Evolutionary conservation across 1,140 invertebrate species (phyloP), one percentile per base, ranked within the genome.

Genomic region (Brachionus rubens): DNA sequence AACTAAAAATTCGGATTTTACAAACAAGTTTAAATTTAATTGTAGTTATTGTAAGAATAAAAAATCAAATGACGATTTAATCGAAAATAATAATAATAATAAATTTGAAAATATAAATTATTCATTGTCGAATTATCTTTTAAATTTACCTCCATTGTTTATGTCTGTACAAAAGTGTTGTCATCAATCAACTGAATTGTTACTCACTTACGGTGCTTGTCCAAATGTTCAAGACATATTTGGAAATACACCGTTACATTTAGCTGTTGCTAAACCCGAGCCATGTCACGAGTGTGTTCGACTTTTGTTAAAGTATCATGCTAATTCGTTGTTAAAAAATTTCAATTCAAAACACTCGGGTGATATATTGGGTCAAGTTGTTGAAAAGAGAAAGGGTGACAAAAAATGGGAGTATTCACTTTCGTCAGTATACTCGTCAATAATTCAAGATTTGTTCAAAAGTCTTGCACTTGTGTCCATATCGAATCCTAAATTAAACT

Each of bases 381-480:
- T 40, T 14, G 2, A 19, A 16, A 33, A 50, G n/a, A 48, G 50
- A 72, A 70, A 70, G 7, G n/a, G 16, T 33, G 28, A 10, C 3
- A 24, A 12, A n/a, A 26, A 54, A 12, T 72, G 68, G 68, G 68
- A 72, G 12, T 26, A 33, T 48, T n/a, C 43, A 19, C 16, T 72
- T 5, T 1, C 6, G 10, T 33, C 36, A 4, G 16, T 72, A 4
- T 41, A 72, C 19, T 72, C 68, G 33, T 50, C 14, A 12, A 28
- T 72, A 30, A 72, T 72, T 24, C n/a, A 19, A 40, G 68, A 72
- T 33, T 21, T 72, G 2, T 72, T 72, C 26, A 54, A 72, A 36
- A 43, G 24, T 43, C 14, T 65, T 1, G 40, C 41, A 10, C 12
- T 43, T 12, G 21, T 46, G 0, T 24, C 7, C 4, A 36, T 43